A percentile compares a stretch with the other conserved stretches of the same genome.
These are phyloP conservation scores for Molossus molossus DNA, from an alignment of 2,797 vertebrate genomes.

Conservation along the genomic window DNA sequence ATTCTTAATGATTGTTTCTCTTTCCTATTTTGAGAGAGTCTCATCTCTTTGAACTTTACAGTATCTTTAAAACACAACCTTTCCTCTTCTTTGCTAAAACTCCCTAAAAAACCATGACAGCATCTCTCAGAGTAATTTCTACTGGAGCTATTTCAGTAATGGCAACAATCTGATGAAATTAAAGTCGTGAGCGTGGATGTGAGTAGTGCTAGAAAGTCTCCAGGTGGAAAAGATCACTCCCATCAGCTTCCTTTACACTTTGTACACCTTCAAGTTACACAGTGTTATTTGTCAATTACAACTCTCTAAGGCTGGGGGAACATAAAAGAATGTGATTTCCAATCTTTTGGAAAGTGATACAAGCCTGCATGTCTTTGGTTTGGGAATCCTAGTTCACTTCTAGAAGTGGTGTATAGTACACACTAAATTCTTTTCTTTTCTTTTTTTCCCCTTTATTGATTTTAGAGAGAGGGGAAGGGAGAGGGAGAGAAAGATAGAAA, in stretches of 20 bases:
- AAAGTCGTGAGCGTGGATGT: conserved; percentile 81
- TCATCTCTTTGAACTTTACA: conserved; percentile 81
- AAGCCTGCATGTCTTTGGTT: neutral
- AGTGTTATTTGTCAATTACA: neutral
- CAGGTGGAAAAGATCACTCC: conserved; percentile 81
- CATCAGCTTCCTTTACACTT: conserved; percentile 77
- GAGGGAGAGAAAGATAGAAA: no score
- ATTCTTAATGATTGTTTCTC: conserved; percentile 46
- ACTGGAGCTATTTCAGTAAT: conserved; percentile 85
- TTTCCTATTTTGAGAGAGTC: conserved; percentile 36
- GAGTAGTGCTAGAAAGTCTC: conserved; percentile 71
- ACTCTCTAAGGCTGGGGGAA: neutral
- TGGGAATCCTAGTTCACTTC: conserved; percentile 12
- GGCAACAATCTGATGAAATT: conserved; percentile 85
- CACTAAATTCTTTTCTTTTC: conserved; percentile 37
- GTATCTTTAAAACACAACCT: conserved; percentile 78
- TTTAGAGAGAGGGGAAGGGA: no score
- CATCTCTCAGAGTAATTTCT: conserved; percentile 83
- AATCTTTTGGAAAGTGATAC: conserved; percentile 8
- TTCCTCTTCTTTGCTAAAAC: conserved; percentile 77
- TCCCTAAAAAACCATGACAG: conserved; percentile 57
- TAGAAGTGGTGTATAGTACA: neutral
- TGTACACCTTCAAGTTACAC: neutral
- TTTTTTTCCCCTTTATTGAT: no score
- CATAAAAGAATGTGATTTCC: neutral